A percentile compares a stretch with the other conserved stretches of the same genome.
These are phyloP conservation scores for Chrysodeixis includens DNA, from an alignment of 2,888 invertebrate species.

Conservation along the genomic window DNA sequence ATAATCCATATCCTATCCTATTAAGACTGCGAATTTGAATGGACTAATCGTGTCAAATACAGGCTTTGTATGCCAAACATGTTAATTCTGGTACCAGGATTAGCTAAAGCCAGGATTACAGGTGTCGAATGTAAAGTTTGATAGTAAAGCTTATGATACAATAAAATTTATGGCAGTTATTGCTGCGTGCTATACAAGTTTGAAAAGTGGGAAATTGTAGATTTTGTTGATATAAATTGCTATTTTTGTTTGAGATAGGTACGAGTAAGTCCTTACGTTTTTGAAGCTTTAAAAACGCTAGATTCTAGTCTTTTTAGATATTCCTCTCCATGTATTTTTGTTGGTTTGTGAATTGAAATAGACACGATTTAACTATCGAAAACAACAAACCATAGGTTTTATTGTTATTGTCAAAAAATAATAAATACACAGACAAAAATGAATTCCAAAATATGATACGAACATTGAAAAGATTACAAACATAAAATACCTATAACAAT, in stretches of 20 bases:
- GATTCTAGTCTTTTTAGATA: too few relatives aligned
- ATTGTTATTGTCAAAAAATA: not conserved
- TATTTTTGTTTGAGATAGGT: too few relatives aligned
- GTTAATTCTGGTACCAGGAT: constrained; percentile 46
- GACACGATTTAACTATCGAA: too few relatives aligned
- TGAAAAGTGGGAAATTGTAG: not conserved
- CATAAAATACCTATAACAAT: constrained; percentile 16
- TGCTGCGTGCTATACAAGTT: not conserved
- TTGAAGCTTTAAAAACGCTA: not conserved
- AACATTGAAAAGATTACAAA: not conserved
- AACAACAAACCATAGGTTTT: not conserved
- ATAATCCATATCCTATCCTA: constrained; percentile 64
- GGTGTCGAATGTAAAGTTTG: constrained; percentile 25
- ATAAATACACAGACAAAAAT: not conserved
- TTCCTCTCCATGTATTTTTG: too few relatives aligned
- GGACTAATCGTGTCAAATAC: constrained; percentile 70
- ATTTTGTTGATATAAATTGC: not conserved
- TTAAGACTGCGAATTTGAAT: constrained; percentile 67
- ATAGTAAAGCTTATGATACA: constrained; percentile 10
- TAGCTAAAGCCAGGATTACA: constrained; percentile 25
- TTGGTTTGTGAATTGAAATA: too few relatives aligned
- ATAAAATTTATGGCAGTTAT: not conserved
- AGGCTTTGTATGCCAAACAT: constrained; percentile 62
- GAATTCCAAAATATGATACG: not conserved
- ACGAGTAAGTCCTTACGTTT: not conserved